Percentiles rank a stretch among this genome's conserved stretches.
Conservation (phyloP, 2,797 vertebrate genomes). For the Glossophaga mutica region DNA sequence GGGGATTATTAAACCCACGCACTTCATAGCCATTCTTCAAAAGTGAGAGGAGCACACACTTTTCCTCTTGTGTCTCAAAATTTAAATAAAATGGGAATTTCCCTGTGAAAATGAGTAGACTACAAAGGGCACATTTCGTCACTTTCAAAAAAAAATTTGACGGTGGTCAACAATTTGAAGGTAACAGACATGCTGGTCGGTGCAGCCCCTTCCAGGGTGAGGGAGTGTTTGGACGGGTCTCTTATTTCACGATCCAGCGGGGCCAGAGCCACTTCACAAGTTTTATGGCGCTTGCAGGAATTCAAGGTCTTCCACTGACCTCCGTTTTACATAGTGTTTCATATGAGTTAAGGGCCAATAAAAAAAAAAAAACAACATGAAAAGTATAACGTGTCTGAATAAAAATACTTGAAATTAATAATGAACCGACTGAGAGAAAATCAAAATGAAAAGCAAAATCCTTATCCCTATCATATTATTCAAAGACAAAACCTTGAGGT, state of each 20-base stretch:
- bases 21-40: background rate
- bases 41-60: background rate
- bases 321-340: constrained; percentile 9
- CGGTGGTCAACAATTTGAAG: too few relatives aligned
- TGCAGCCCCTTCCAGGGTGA: background rate
- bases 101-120: background rate
- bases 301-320: background rate
- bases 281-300: constrained; percentile 12
- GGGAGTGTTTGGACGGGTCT: constrained; percentile 28
- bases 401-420: constrained; percentile 41
- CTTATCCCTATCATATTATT: background rate
- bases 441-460: background rate
- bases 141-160: background rate
- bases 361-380: background rate
- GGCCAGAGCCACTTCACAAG: constrained; percentile 50
- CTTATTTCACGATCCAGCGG: constrained; percentile 26
- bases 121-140: background rate
- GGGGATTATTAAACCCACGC: background rate
- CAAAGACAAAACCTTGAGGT: background rate
- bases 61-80: background rate
- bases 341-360: background rate
- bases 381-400: constrained; percentile 20
- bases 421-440: background rate
- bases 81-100: background rate
- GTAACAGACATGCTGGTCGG: background rate